These are phyloP conservation scores for Lithobates pipiens DNA, from an alignment of 2,797 vertebrate genomes.

Conservation along the genomic window DNA sequence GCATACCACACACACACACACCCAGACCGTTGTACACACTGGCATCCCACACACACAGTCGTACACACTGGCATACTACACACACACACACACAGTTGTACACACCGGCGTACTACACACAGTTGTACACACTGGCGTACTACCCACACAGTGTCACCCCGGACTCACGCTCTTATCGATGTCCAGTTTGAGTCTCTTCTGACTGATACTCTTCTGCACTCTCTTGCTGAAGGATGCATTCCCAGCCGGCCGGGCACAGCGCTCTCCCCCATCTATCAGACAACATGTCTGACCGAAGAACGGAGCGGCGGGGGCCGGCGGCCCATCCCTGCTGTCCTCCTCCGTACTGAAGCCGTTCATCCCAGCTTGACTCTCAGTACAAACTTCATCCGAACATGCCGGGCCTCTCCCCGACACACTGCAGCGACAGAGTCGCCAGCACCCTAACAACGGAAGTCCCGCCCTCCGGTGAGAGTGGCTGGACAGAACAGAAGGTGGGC, in stretches of 20 bases:
- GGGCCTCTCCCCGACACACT: constrained; percentile 56
- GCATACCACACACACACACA: no score
- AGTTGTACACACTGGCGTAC: background rate
- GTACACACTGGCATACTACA: no score
- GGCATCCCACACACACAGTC: no score
- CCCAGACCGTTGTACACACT: no score
- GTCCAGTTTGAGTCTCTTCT: constrained; percentile 96
- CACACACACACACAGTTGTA: no score
- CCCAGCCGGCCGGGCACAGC: constrained; percentile 91
- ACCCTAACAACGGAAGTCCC: constrained; percentile 82
- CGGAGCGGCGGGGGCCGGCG: constrained; percentile 80
- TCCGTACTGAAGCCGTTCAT: constrained; percentile 98
- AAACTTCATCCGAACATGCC: background rate
- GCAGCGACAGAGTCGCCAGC: constrained; percentile 68
- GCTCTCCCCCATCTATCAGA: constrained; percentile 93
- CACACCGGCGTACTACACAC: no score
- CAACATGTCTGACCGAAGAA: constrained; percentile 96
- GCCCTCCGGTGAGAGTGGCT: background rate
- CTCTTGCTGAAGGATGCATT: constrained; percentile 98
- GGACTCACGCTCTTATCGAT: constrained; percentile 93
- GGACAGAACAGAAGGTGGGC: background rate
- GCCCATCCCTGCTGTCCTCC: constrained; percentile 94
- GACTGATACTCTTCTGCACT: constrained; percentile 97
- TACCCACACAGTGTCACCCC: background rate
- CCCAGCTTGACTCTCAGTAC: constrained; percentile 57